A percentile compares a stretch with the other conserved stretches of the same genome.
Evolutionary conservation across 2,113 vertebrate species (phyloP).

Genomic region (cat (Felis catus)): F.catus_Fca126_mat1.0 CM031419.1:186206001-186206500

Average conservation of each 20-base stretch:
- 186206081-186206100: neutral
- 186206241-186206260: neutral
- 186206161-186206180: neutral
- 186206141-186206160: neutral
- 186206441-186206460: conserved; percentile 84
- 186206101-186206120: neutral
- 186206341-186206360: neutral
- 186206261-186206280: neutral
- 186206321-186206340: neutral
- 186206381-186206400: conserved; percentile 50
- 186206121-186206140: neutral
- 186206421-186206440: conserved; percentile 88
- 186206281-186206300: neutral
- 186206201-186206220: neutral
- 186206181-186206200: conserved; percentile 1
- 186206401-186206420: conserved; percentile 88
- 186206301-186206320: neutral
- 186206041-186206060: neutral
- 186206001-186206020: neutral
- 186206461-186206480: conserved; percentile 75
- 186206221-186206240: conserved; percentile 5
- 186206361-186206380: neutral
- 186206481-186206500: conserved; percentile 69
- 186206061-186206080: neutral
- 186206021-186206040: neutral